Conservation (phyloP, 2,888 invertebrate genomes). For the Drosophila fulvimacula region DNA sequence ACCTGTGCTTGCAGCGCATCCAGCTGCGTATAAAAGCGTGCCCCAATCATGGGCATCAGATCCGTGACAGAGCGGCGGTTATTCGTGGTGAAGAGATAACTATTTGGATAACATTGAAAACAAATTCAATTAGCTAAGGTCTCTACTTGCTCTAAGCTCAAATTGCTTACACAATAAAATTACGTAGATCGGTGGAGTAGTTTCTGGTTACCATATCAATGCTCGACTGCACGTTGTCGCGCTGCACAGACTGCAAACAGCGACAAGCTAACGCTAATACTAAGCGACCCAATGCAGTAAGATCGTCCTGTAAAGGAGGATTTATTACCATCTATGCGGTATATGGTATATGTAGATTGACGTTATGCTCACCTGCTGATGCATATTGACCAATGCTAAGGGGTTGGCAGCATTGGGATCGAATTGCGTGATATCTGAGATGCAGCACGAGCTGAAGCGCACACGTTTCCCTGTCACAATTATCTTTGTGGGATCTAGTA, state of each 20-base stretch:
- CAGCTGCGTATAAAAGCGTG: constrained; percentile 97
- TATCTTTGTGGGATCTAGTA: constrained; percentile 96
- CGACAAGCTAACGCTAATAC: constrained; percentile 97
- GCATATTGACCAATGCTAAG: constrained; percentile 88
- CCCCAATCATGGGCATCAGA: constrained; percentile 99
- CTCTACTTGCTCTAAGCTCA: too few relatives aligned
- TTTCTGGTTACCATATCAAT: constrained; percentile 95
- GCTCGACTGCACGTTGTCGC: constrained; percentile 94
- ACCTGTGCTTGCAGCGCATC: constrained; percentile 94
- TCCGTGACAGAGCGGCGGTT: constrained; percentile 94
- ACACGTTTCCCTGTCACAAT: constrained; percentile 92
- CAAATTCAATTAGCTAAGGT: neutral
- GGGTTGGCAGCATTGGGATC: constrained; percentile 90
- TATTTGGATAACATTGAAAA: constrained; percentile 75
- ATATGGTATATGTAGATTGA: neutral
- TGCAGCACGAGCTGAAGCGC: constrained; percentile 92
- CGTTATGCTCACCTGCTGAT: constrained; percentile 86
- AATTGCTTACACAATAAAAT: constrained; percentile 93
- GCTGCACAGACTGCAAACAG: constrained; percentile 93
- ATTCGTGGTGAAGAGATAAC: constrained; percentile 90
- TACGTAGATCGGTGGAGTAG: constrained; percentile 97
- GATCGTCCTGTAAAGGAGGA: constrained; percentile 89
- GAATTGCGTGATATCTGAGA: constrained; percentile 92
- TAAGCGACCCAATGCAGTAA: constrained; percentile 95
- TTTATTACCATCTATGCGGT: too few relatives aligned